Conservation (phyloP, 2,797 vertebrate species). For the Neostethus bicornis region DNA sequence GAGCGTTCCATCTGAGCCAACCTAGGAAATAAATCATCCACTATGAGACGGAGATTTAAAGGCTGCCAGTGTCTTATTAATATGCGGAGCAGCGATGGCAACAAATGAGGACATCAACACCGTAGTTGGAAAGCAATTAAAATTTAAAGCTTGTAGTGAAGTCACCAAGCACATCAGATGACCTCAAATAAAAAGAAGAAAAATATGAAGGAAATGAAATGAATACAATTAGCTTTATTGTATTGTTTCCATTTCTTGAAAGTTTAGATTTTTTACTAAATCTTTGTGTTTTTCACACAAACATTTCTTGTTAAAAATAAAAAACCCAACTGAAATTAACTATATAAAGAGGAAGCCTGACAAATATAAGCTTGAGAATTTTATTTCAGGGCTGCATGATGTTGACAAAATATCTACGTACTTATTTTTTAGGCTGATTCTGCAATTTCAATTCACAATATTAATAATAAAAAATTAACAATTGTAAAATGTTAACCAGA, state of each 20-base stretch:
- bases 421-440: no score
- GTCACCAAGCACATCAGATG: constrained; percentile 16
- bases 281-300: constrained; percentile 21
- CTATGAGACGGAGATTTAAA: constrained; percentile 20
- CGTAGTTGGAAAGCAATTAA: constrained; percentile 21
- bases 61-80: constrained; percentile 25
- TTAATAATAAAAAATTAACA: no score
- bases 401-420: no score
- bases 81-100: constrained; percentile 15
- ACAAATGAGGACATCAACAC: constrained; percentile 18
- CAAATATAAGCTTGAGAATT: no score
- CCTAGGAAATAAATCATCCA: constrained; percentile 68
- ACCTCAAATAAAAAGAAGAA: constrained; percentile 7
- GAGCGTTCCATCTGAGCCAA: constrained; percentile 96
- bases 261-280: no score
- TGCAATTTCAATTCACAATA: no score
- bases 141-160: constrained; percentile 13
- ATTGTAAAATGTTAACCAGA: no score
- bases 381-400: no score
- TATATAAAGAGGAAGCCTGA: no score
- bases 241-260: no score
- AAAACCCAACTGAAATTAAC: no score
- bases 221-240: no score
- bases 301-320: constrained; percentile 7
- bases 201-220: constrained; percentile 5